phyloP scores from a whole-genome alignment of 2,113 vertebrate species.

The Regulus satrapa region DNA sequence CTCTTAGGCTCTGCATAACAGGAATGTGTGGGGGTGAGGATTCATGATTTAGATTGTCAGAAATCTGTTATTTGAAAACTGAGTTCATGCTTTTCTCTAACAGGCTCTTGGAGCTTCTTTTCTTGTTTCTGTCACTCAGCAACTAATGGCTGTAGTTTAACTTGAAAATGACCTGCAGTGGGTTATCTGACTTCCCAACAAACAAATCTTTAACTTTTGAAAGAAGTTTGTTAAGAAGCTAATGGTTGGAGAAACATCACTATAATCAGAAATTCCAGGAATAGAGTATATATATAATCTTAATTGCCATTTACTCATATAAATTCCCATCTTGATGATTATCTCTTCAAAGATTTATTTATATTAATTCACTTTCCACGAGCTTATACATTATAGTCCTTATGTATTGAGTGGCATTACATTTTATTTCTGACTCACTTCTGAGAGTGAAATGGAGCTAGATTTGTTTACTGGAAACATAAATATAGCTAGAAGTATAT shows the following conservation, averaged over 20 bases:
- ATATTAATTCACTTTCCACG: not conserved
- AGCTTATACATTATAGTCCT: not conserved
- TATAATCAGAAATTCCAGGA: not conserved
- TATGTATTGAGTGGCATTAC: not conserved
- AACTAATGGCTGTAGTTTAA: not conserved
- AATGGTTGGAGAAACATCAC: not conserved
- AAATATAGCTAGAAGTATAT: not conserved
- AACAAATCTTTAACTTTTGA: not conserved
- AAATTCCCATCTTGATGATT: not conserved
- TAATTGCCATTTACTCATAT: not conserved
- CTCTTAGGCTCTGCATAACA: not conserved
- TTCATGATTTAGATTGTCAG: not conserved
- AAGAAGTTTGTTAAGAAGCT: not conserved
- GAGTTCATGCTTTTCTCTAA: not conserved
- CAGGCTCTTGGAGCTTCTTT: not conserved
- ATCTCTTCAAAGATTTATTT: not conserved
- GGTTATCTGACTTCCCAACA: not conserved
- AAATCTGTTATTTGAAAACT: not conserved
- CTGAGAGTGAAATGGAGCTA: not conserved
- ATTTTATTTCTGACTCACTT: conserved; percentile 4
- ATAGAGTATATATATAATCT: not conserved
- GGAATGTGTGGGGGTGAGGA: not conserved
- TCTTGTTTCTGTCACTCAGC: not conserved
- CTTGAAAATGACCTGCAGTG: not conserved
- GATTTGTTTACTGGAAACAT: not conserved